Conservation (phyloP, 1,140 invertebrate species). For the Calosoma granatense region DNA sequence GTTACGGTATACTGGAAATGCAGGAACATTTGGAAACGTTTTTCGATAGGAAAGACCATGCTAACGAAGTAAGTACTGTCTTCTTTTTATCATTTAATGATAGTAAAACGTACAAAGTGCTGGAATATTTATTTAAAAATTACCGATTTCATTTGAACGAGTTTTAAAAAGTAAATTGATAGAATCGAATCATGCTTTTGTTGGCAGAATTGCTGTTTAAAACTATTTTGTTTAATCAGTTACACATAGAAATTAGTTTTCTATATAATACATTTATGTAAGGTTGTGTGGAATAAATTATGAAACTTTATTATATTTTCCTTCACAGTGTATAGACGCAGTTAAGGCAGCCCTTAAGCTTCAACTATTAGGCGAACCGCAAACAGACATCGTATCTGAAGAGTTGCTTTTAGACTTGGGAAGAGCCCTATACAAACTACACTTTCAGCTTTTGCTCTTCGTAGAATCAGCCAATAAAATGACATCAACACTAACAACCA, state of each 20-base stretch:
- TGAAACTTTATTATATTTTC: slow-evolving; percentile 9
- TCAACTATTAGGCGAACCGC: slow-evolving; percentile 55
- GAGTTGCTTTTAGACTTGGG: slow-evolving; percentile 66
- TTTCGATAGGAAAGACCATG: slow-evolving; percentile 82
- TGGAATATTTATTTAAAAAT: too few species aligned
- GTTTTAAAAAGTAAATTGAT: not conserved
- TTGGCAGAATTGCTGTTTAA: too few species aligned
- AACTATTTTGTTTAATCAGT: too few species aligned
- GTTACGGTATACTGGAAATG: slow-evolving; percentile 86
- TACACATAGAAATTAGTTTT: too few species aligned
- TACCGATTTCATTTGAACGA: slow-evolving; percentile 7
- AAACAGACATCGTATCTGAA: slow-evolving; percentile 43
- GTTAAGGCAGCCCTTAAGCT: slow-evolving; percentile 66
- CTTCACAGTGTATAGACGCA: slow-evolving; percentile 34
- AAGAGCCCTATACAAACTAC: slow-evolving; percentile 78
- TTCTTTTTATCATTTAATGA: not conserved
- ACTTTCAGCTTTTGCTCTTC: slow-evolving; percentile 84
- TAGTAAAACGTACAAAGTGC: too few species aligned
- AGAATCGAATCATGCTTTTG: not conserved
- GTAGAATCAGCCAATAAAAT: slow-evolving; percentile 90
- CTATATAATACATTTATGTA: not conserved
- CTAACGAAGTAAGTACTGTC: slow-evolving; percentile 59
- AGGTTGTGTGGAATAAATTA: slow-evolving; percentile 12
- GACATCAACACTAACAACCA: slow-evolving; percentile 49
- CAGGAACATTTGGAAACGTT: slow-evolving; percentile 93